Evolutionary conservation across 2,797 vertebrate genomes (phyloP), one percentile per base, ranked within the genome.

Genomic region (Aselliscus stoliczkanus): DNA sequence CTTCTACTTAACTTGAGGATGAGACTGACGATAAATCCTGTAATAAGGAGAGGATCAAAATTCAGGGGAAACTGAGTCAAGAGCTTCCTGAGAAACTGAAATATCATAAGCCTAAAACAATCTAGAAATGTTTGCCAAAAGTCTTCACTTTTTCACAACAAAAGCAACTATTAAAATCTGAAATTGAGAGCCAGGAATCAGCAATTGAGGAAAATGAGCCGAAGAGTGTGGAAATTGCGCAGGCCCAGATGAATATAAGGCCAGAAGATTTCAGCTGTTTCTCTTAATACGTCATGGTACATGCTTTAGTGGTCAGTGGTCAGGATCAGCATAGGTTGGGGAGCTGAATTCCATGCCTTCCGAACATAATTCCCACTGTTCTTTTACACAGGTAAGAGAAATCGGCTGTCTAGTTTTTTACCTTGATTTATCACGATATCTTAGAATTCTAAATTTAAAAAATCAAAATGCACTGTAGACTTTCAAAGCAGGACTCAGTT

Each of bases 271-370:
- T 0, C 7, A 14, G 5, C 9, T 25, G 0, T 34, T 31, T 25
- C 10, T 2, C 29, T 37, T 7, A 1, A 12, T 15, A 3, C 0
- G 1, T 7, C 37, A 27, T 9, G 17, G 56, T 0, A 0, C 15
- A 0, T 4, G 1, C 12, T 12, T 42, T 2, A 15, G 18, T 0
- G 2, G 56, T n/a, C 42, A n/a, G 29, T 9, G 0, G 17, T 9
- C 42, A 42, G 42, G 42, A 39, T 47, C 76, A 25, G 17, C n/a
- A 7, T 29, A 1, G 13, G 2, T 20, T 7, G 1, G 3, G 14
- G 17, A 9, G 60, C 9, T 34, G 25, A 69, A 18, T 47, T 20
- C 6, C 4, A 0, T 0, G 2, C 13, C 17, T 58, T 56, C 31
- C 42, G 31, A 39, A 42, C 15, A 25, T 10, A 21, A 17, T 20